Percentiles rank a stretch among this genome's conserved stretches.
These are phyloP conservation scores for Limulus polyphemus DNA, from an alignment of 2,888 invertebrate species.

Conservation along the genomic window DNA sequence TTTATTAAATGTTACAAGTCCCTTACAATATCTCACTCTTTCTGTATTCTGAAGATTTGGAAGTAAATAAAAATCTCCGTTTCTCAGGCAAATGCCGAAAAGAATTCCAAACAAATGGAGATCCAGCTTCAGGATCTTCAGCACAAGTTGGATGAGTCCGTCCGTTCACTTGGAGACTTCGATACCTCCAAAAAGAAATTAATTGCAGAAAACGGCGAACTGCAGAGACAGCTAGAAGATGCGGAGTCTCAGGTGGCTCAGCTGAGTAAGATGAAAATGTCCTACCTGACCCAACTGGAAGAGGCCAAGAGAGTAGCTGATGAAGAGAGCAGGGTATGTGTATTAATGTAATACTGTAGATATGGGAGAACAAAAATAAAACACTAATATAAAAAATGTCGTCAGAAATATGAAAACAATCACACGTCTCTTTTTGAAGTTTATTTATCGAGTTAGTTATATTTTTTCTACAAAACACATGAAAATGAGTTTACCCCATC, in stretches of 20 bases:
- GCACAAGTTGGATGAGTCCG: slow-evolving; percentile 90
- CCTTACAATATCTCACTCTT: too few relatives aligned
- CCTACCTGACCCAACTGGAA: slow-evolving; percentile 88
- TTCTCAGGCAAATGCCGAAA: slow-evolving; percentile 83
- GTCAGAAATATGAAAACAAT: too few relatives aligned
- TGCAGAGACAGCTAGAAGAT: slow-evolving; percentile 83
- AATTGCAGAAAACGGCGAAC: slow-evolving; percentile 92
- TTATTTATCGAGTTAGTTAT: too few relatives aligned
- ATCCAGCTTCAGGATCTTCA: slow-evolving; percentile 91
- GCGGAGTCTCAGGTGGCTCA: slow-evolving; percentile 95
- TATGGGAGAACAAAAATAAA: too few relatives aligned
- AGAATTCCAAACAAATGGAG: slow-evolving; percentile 94
- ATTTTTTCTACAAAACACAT: too few relatives aligned
- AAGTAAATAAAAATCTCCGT: too few relatives aligned
- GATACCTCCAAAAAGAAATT: slow-evolving; percentile 95
- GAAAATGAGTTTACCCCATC: too few relatives aligned
- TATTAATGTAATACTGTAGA: too few relatives aligned
- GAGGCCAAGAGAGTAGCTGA: slow-evolving; percentile 96
- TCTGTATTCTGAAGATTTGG: too few relatives aligned
- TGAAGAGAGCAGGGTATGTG: slow-evolving; percentile 56
- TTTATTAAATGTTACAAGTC: too few relatives aligned
- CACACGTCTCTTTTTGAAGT: too few relatives aligned
- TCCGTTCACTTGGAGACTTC: slow-evolving; percentile 93
- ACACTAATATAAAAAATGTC: too few relatives aligned
- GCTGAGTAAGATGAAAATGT: slow-evolving; percentile 92